Evolutionary conservation across 2,113 vertebrate species (phyloP), one percentile per base, ranked within the genome.

Genomic region (Lagopus muta): DNA sequence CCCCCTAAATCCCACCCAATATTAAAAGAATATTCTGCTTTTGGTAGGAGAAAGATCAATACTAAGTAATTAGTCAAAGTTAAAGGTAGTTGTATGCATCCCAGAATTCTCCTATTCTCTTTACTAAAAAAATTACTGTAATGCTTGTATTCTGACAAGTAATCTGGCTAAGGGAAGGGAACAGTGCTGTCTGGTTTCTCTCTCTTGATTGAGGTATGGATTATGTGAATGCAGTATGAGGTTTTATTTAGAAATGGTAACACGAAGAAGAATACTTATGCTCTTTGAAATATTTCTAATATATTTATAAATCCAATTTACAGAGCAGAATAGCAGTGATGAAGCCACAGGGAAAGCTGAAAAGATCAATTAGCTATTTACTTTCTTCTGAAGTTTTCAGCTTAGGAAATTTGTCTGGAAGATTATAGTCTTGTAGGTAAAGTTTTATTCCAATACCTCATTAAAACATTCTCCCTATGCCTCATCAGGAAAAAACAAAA

Each of bases 51-150:
- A 87, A 85, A 91, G 65, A 89, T 14, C 32, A 70, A 50, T 34
- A 77, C 28, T 13, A 78, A 50, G 42, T 57, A 60, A 69, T 76
- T 86, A 65, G 19, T 92, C 40, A 64, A 90, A 62, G 25, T 17
- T 86, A 88, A 47, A 57, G 40, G 50, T 64, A 93, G 82, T 55
- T 73, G 38, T 86, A 55, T 17, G 82, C 45, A 67, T 89, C 45
- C 74, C 55, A 92, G 75, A 89, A 92, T 10, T 79, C 48, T 92
- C 47, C 30, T 27, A 67, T 45, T 16, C 25, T 84, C 47, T 95
- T 94, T 87, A 89, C 43, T 95, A 65, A 94, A 79, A 93, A 93
- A 45, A 36, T 74, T 75, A 77, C 47, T 87, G 9, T 73, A 95
- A 91, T 77, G 52, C 66, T 80, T 42, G 20, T 43, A 90, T 86